Conservation (phyloP, 1,140 invertebrate species). For the Piezodorus guildinii region DNA sequence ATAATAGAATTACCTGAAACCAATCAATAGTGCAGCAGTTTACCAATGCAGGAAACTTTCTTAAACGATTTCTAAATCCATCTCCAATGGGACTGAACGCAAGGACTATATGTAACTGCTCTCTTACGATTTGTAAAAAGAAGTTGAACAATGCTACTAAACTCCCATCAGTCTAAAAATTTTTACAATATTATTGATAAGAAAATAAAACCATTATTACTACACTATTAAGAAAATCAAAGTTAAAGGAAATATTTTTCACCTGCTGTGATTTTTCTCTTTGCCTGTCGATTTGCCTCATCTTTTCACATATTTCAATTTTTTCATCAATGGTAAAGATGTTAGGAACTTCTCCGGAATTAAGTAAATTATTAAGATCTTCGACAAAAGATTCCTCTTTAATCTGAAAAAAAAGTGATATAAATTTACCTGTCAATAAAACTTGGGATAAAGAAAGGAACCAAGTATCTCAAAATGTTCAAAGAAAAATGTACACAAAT, state of each 20-base stretch:
- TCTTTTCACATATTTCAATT: slow-evolving; percentile 86
- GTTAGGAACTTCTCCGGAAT: slow-evolving; percentile 88
- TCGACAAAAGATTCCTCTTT: slow-evolving; percentile 89
- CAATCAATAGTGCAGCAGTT: slow-evolving; percentile 97
- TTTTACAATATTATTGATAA: neutral
- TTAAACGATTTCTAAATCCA: slow-evolving; percentile 68
- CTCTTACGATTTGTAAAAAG: slow-evolving; percentile 77
- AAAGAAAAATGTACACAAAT: too few species aligned
- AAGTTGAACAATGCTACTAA: slow-evolving; percentile 83
- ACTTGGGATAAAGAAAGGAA: neutral
- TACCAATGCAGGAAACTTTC: slow-evolving; percentile 88
- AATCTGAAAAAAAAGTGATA: too few species aligned
- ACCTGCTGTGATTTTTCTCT: slow-evolving; percentile 73
- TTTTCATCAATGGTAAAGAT: slow-evolving; percentile 82
- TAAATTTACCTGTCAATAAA: neutral
- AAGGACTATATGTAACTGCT: slow-evolving; percentile 85
- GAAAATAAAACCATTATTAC: neutral
- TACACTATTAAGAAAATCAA: neutral
- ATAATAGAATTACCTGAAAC: slow-evolving; percentile 63
- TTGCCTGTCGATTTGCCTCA: slow-evolving; percentile 80
- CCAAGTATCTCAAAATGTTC: too few species aligned
- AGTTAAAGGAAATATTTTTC: neutral
- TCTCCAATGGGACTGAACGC: slow-evolving; percentile 88
- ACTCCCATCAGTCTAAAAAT: slow-evolving; percentile 69
- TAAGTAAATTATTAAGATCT: slow-evolving; percentile 87